Conservation (phyloP, 2,888 invertebrate species). For the Dione vanillae region DNA sequence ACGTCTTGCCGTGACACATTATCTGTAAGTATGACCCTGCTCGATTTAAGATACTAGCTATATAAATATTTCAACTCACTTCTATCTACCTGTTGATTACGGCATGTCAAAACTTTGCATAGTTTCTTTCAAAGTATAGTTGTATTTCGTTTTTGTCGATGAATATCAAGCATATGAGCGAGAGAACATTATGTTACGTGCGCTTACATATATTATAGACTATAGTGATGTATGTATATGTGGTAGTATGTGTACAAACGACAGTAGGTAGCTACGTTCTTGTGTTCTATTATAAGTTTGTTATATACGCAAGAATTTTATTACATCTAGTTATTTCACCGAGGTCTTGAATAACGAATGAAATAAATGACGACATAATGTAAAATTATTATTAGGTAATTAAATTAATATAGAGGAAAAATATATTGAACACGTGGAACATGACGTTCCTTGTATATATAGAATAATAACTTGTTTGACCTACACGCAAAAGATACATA, state of each 20-base stretch:
- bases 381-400: neutral
- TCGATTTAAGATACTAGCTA: slow-evolving; percentile 75
- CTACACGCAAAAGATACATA: neutral
- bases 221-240: slow-evolving; percentile 37
- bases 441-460: neutral
- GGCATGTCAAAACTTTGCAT: slow-evolving; percentile 44
- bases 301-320: slow-evolving; percentile 49
- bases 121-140: slow-evolving; percentile 48
- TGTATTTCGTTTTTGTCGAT: slow-evolving; percentile 53
- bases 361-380: neutral
- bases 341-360: slow-evolving; percentile 2
- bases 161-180: slow-evolving; percentile 54
- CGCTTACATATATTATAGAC: slow-evolving; percentile 37
- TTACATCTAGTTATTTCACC: slow-evolving; percentile 43
- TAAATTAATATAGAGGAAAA: slow-evolving; percentile 4
- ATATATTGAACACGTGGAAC: neutral
- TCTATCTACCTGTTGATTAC: slow-evolving; percentile 58
- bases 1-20: slow-evolving; percentile 70
- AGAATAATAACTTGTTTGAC: slow-evolving; percentile 5
- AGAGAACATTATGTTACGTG: slow-evolving; percentile 49
- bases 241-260: slow-evolving; percentile 50
- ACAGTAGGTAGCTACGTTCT: slow-evolving; percentile 49
- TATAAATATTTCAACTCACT: slow-evolving; percentile 46
- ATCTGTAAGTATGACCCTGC: slow-evolving; percentile 84
- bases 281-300: slow-evolving; percentile 46